Percentiles rank a stretch among this genome's conserved stretches.
Evolutionary conservation across 1,140 invertebrate species (phyloP).

Genomic region (Pseudomyrmex pallidus): DNA sequence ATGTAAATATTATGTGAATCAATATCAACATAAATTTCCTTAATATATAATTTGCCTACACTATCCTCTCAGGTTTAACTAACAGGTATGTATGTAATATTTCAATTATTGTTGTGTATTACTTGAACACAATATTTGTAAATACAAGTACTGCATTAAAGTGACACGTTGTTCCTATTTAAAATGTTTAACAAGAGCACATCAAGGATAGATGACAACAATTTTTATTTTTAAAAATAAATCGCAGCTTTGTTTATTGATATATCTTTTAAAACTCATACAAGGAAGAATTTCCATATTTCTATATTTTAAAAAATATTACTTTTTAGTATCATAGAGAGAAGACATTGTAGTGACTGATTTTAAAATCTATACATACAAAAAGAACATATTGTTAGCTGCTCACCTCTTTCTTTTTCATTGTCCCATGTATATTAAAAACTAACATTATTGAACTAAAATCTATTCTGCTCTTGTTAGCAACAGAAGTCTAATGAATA

Average conservation of each 20-base stretch:
- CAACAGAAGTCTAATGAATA: background rate
- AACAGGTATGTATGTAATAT: background rate
- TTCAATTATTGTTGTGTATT: background rate
- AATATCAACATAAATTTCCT: background rate
- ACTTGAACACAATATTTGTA: too few relatives aligned
- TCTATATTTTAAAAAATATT: background rate
- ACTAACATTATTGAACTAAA: background rate
- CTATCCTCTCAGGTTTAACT: background rate
- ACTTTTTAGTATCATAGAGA: background rate
- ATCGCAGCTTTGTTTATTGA: background rate
- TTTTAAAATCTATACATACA: background rate
- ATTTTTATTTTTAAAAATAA: background rate
- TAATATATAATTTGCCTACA: conserved; percentile 6
- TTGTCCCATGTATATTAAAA: background rate
- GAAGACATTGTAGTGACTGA: background rate
- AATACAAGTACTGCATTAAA: background rate
- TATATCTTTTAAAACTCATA: background rate
- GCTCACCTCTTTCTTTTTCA: background rate
- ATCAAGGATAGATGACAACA: background rate
- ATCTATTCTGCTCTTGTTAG: background rate
- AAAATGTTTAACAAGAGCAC: background rate
- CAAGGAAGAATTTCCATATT: background rate
- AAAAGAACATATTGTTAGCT: conserved; percentile 2
- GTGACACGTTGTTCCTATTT: background rate
- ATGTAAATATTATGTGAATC: too few relatives aligned